These are phyloP conservation scores for Phylloscopus collybita DNA, from an alignment of 2,797 vertebrate species.

Conservation along the genomic window DNA sequence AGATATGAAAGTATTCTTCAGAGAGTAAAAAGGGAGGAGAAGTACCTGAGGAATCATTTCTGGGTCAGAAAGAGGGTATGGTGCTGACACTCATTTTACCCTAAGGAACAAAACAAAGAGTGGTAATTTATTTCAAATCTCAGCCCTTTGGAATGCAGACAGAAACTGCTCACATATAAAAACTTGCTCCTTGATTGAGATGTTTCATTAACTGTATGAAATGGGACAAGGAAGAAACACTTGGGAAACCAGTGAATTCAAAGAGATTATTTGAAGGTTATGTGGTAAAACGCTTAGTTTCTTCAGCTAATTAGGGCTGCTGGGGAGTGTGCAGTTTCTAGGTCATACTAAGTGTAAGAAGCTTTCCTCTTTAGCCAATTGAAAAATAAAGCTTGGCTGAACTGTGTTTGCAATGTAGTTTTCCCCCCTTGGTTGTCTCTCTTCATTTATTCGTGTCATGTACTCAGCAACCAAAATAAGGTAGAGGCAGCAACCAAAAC, in stretches of 20 bases:
- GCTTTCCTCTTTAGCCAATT: conserved; percentile 46
- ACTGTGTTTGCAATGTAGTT: conserved; percentile 47
- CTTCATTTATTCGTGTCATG: conserved; percentile 16
- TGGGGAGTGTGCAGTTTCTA: conserved; percentile 74
- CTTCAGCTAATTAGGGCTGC: conserved; percentile 77
- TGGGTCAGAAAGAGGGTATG: neutral
- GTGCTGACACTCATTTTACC: neutral
- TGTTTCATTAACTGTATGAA: conserved; percentile 78
- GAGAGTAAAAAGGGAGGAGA: neutral
- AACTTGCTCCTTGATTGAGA: conserved; percentile 74
- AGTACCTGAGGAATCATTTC: neutral
- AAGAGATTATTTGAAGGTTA: conserved; percentile 79
- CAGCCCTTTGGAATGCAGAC: conserved; percentile 7
- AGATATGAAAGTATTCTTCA: neutral
- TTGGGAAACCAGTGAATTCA: conserved; percentile 74
- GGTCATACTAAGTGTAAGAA: conserved; percentile 71
- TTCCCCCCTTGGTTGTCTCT: neutral
- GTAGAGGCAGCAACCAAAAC: neutral
- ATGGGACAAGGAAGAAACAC: conserved; percentile 71
- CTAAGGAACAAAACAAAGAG: neutral
- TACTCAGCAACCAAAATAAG: neutral
- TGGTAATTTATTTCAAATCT: conserved; percentile 36
- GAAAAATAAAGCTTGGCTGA: conserved; percentile 63
- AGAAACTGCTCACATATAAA: conserved; percentile 49
- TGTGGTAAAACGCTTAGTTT: conserved; percentile 68